These are phyloP conservation scores for Alethe diademata DNA, from an alignment of 2,113 vertebrate species.

Conservation along the genomic window DNA sequence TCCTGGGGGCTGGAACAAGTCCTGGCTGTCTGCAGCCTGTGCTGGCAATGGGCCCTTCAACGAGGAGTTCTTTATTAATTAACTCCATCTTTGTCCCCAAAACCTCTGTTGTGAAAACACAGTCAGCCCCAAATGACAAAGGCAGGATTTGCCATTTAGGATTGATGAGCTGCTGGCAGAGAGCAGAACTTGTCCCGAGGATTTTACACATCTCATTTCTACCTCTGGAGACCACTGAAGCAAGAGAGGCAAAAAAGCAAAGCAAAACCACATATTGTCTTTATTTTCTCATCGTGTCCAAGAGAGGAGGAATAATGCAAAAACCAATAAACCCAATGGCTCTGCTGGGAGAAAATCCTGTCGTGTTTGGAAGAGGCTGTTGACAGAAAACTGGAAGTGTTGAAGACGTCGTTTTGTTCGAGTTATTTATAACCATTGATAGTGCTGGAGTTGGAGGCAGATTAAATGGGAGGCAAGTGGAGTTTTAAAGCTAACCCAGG, in stretches of 20 bases:
- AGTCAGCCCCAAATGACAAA: not conserved
- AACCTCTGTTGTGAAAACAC: not conserved
- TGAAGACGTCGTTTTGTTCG: accelerated
- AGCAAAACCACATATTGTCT: not conserved
- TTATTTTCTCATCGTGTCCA: not conserved
- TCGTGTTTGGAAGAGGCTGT: not conserved
- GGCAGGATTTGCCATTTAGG: not conserved
- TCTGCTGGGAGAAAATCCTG: slow-evolving; percentile 23
- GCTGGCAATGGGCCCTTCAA: not conserved
- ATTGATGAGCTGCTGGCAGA: not conserved
- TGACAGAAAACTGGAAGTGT: slow-evolving; percentile 9
- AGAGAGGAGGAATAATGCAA: not conserved
- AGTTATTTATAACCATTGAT: not conserved
- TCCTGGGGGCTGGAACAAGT: not conserved
- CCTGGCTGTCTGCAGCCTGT: not conserved
- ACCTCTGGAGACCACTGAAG: not conserved
- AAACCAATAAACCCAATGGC: not conserved
- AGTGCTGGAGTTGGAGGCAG: not conserved
- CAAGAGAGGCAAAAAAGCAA: not conserved
- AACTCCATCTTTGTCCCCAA: not conserved
- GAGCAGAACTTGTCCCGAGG: not conserved
- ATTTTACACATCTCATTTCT: not conserved
- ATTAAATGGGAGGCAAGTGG: not conserved
- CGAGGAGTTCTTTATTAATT: not conserved
- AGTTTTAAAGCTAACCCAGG: not conserved